Evolutionary conservation across 2,113 vertebrate genomes (phyloP).

Genomic region (Eclectus roratus): DNA sequence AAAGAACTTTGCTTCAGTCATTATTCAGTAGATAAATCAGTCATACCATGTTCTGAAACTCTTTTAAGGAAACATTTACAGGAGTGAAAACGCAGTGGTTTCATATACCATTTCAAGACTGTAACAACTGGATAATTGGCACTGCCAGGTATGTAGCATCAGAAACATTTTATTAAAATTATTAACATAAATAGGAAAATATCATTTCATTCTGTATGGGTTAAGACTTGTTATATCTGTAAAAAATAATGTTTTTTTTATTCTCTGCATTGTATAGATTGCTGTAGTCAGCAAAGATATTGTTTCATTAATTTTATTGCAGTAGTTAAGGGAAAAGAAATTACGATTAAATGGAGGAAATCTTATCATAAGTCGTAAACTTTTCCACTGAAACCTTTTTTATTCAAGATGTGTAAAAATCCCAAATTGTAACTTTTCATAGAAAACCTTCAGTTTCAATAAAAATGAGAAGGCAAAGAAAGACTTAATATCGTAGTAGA

Average conservation of each 20-base stretch:
- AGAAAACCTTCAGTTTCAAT: not conserved
- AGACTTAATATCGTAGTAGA: not conserved
- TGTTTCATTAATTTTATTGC: not conserved
- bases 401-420: not conserved
- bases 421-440: not conserved
- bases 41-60: fast-evolving
- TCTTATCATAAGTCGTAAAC: not conserved
- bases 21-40: not conserved
- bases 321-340: not conserved
- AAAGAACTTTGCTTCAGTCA: not conserved
- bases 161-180: not conserved
- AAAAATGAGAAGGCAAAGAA: not conserved
- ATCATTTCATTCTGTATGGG: not conserved
- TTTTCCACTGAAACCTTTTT: not conserved
- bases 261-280: not conserved
- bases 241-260: not conserved
- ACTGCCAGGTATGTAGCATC: not conserved
- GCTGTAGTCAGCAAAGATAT: not conserved
- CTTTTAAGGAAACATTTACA: not conserved
- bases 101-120: not conserved
- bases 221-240: not conserved
- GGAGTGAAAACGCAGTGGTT: not conserved
- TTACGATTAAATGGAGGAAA: not conserved
- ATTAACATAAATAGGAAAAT: not conserved
- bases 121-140: not conserved